Evolutionary conservation across 2,113 vertebrate species (phyloP).

Genomic region (Brienomyrus longianalis): DNA sequence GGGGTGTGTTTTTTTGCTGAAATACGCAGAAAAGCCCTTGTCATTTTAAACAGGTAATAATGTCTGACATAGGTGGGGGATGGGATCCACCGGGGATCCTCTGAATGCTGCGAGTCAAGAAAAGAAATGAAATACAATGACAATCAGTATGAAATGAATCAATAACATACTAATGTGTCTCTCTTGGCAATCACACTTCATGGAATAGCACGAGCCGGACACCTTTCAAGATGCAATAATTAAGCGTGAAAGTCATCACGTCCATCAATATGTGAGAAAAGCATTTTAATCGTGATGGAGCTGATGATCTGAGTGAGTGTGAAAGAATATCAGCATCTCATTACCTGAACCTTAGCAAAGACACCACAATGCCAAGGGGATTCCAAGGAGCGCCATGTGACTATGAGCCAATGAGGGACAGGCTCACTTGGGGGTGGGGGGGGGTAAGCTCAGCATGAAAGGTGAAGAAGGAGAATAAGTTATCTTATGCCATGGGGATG

Average conservation of each 20-base stretch:
- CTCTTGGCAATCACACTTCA: background rate
- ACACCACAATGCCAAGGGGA: background rate
- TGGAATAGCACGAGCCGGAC: background rate
- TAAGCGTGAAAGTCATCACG: background rate
- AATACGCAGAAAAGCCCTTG: conserved; percentile 68
- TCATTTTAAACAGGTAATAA: conserved; percentile 77
- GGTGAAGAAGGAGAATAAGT: background rate
- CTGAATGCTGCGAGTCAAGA: background rate
- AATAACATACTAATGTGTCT: background rate
- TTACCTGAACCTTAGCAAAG: background rate
- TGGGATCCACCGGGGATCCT: background rate
- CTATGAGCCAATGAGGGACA: background rate
- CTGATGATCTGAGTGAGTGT: background rate
- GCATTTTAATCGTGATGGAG: background rate
- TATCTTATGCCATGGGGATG: background rate
- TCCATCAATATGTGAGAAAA: background rate
- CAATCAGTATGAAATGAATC: background rate
- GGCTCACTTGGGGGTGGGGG: background rate
- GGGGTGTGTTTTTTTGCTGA: conserved; percentile 75
- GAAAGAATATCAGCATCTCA: background rate
- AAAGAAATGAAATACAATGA: background rate
- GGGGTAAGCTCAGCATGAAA: conserved; percentile 26
- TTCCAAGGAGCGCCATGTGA: background rate
- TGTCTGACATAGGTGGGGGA: conserved; percentile 2
- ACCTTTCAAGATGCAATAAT: background rate